Conservation (phyloP, 2,888 invertebrate species). For the Corythucha ciliata region DNA sequence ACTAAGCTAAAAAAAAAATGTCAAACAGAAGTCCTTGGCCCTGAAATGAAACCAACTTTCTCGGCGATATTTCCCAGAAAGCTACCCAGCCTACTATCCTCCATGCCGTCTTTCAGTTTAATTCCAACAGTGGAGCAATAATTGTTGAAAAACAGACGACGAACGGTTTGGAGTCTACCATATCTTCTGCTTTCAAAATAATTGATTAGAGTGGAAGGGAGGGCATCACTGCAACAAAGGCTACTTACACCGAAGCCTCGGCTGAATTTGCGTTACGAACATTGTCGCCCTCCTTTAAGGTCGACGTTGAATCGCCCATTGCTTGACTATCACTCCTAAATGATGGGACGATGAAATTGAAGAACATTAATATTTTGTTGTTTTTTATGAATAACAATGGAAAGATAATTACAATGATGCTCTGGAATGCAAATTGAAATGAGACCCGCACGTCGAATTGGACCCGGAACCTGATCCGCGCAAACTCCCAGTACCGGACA, state of each 20-base stretch:
- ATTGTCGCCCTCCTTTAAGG: constrained; percentile 26
- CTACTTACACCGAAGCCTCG: constrained; percentile 36
- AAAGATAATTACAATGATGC: constrained; percentile 14
- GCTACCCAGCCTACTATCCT: constrained; percentile 44
- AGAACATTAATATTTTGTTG: constrained; percentile 2
- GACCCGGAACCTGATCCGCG: constrained; percentile 48
- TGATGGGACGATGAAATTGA: constrained; percentile 2
- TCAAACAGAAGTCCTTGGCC: constrained; percentile 39
- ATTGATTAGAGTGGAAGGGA: constrained; percentile 15
- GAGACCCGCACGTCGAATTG: constrained; percentile 36
- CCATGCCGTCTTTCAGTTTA: constrained; percentile 45
- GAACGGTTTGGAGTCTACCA: constrained; percentile 47
- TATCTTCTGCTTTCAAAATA: constrained; percentile 44
- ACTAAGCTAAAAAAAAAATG: constrained; percentile 21
- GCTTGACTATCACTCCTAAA: constrained; percentile 23
- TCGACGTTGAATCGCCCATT: constrained; percentile 25
- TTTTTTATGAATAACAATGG: background rate
- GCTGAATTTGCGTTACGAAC: constrained; percentile 24
- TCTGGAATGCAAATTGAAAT: constrained; percentile 35
- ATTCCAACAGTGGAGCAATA: constrained; percentile 49
- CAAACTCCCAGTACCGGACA: constrained; percentile 57
- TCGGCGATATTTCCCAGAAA: constrained; percentile 50
- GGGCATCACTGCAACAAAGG: background rate
- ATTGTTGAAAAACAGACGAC: constrained; percentile 48
- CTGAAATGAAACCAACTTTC: constrained; percentile 47